Conservation (phyloP, 2,888 invertebrate species). For the Gasteruption jaculator region DNA sequence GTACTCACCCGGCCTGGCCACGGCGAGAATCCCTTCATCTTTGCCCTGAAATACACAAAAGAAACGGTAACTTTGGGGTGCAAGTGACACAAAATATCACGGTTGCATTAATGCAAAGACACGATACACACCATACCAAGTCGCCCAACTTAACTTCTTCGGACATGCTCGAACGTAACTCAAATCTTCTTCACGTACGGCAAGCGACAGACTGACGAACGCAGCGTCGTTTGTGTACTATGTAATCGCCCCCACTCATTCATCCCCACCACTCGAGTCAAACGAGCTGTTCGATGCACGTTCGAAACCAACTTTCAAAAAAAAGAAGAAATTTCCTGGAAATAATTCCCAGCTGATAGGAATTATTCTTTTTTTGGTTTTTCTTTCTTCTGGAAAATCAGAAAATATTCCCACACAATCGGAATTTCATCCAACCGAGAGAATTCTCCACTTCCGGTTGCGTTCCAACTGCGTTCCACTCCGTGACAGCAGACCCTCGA, state of each 20-base stretch:
- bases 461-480: too few relatives aligned
- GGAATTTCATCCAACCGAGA: too few relatives aligned
- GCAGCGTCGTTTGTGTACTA: constrained; percentile 43
- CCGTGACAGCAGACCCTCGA: too few relatives aligned
- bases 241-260: constrained; percentile 37
- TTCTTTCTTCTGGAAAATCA: too few relatives aligned
- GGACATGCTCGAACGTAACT: constrained; percentile 50
- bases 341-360: too few relatives aligned
- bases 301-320: constrained; percentile 21
- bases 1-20: constrained; percentile 95
- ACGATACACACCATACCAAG: constrained; percentile 63
- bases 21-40: constrained; percentile 95
- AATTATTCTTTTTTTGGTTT: too few relatives aligned
- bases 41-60: constrained; percentile 74
- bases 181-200: constrained; percentile 36
- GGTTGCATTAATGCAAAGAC: constrained; percentile 14
- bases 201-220: constrained; percentile 45
- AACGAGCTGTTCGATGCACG: constrained; percentile 14
- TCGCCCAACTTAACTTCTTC: constrained; percentile 63
- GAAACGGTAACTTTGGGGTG: constrained; percentile 18
- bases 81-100: constrained; percentile 1
- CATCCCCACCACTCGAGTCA: constrained; percentile 26
- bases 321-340: too few relatives aligned
- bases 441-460: too few relatives aligned
- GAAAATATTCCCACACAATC: too few relatives aligned